Base-by-base conservation (phyloP, 2,888 invertebrate species). In the Cephus sareptanus region DNA sequence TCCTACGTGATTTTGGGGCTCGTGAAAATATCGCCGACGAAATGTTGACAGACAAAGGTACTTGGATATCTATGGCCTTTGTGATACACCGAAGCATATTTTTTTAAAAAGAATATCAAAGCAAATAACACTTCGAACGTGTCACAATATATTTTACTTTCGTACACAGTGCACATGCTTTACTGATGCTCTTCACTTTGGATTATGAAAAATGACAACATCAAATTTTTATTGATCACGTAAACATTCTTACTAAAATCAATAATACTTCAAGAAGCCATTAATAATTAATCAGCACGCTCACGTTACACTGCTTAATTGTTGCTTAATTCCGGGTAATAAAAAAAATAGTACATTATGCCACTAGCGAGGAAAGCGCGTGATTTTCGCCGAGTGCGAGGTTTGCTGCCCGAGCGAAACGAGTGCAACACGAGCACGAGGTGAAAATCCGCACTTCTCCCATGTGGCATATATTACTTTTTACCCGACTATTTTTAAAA, bases 41-140 rank as follows among this genome's bases (percentile, higher is more conserved):
- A 88, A 95, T 96, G 94, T 92, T 96, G 80, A 93, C 93, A 82
- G 96, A 97, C 92, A 96, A 96, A 95, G 96, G 97, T 97, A 94
- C 31, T 73, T 23, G 56, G 56, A 23, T 56, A 23, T 9, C 56
- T 56, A 6, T 56, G 56, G 2, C 40, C 23, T 56, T 56, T 56
- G 56, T 56, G 23, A 23, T 56, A 56, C 56, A 56, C 56, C 23
- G 23, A 56, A 56, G 23, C 56, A 56, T 56, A 6, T 23, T 56
- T 23, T 56, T 23, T 56, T 0, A 2, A 56, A 56, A 56, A 23
- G 6, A 56, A 23, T 56, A 56, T 23, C 15, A 56, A 56, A 56
- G 15, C 6, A 23, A 23, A 56, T 23, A 23, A 23, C 56, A 56
- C 56, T 56, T 56, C 9, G 23, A 56, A 56, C 56, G 23, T 23